Base-by-base conservation (phyloP, 2,113 vertebrate species). In the Ammodytes marinus region DNA sequence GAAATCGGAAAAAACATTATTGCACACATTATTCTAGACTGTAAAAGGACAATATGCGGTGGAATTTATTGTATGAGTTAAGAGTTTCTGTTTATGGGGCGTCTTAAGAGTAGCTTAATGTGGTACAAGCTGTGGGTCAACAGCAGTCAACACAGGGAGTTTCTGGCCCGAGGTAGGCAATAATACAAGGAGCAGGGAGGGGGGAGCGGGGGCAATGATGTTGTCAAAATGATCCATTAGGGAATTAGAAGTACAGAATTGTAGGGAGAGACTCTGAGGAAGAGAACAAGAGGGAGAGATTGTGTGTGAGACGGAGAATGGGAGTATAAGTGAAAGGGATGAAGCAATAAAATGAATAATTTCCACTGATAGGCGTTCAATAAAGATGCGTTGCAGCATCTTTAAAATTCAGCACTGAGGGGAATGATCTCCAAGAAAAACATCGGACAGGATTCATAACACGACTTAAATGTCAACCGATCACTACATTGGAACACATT, bases 191-290 rank as follows among this genome's bases (percentile, higher is more conserved):
- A 9, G 19, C 75, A 83, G 27, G 3, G 55, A 50, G 55, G 39
- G 17, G 47, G 15, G 45, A 69, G n/a, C 6, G n/a, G 52, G 77
- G 50, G 45, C 4, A 35, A 80, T 0, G 5, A 68, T 69, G 69
- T 67, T 91, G 89, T 90, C 87, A 90, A 90, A 91, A 90, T 91
- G 85, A 91, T 91, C 77, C 76, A 89, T 89, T 88, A 85, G 73
- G 47, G 84, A 89, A 87, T 91, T 86, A 87, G 82, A 89, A 82
- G 77, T 12, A 60, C 57, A 77, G 77, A 80, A 78, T 49, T 79
- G 77, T 17, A 27, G n/a, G 74, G 63, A 53, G 14, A 65, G 37
- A 61, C 6, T 19, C 42, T 37, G n/a, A 40, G 45, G 9, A 35
- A 42, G 54, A 60, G 27, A 70, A 13, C 66, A 27, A 4, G 3